Base-by-base conservation (phyloP, 2,113 vertebrate species). In the Campylomormyrus tamandua region DNA sequence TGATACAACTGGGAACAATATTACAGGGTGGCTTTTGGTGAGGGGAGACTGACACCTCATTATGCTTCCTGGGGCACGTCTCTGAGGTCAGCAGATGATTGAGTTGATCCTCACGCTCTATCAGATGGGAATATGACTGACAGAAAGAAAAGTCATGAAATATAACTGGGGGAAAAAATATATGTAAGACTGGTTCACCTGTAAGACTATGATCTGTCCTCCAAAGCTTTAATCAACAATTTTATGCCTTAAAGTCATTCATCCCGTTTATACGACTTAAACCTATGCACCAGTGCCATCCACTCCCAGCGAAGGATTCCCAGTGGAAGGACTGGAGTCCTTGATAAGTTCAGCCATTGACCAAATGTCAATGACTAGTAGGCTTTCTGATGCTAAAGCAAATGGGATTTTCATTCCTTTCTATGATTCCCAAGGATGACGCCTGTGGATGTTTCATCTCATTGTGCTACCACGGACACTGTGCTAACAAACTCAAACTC, bases 31-130 rank as follows among this genome's bases (percentile, higher is more conserved):
- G 45, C 89, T 66, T 85, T 52, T 87, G 86, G 70, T 46, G 19
- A 53, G 49, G 56, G 13, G 89, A 87, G 42, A n/a, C 21, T 48
- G 56, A 70, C 46, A 87, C 46, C 21, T 66, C 3, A 35, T 53
- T 45, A 27, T 80, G 85, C 74, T 31, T 77, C 89, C 46, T 83
- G 85, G 89, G 46, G 53, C 89, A 49, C 24, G 8, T 24, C 50
- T 24, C 50, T 27, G 53, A 46, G 89, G 89, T 90, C 89, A 86
- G 53, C 6, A 24, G 88, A 49, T 77, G 66, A 74, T 80, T 80
- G 66, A 50, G 31, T 70, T 89, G 66, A 89, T 52, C 70, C 88
- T 50, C 42, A 39, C 48, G 11, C 48, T 35, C 11, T 53, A 39
- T 50, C 88, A 35, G 53, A 70, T 45, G 56, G 39, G 42, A 89